phyloP scores from a whole-genome alignment of 2,113 vertebrate species.

The Castor canadensis region DNA sequence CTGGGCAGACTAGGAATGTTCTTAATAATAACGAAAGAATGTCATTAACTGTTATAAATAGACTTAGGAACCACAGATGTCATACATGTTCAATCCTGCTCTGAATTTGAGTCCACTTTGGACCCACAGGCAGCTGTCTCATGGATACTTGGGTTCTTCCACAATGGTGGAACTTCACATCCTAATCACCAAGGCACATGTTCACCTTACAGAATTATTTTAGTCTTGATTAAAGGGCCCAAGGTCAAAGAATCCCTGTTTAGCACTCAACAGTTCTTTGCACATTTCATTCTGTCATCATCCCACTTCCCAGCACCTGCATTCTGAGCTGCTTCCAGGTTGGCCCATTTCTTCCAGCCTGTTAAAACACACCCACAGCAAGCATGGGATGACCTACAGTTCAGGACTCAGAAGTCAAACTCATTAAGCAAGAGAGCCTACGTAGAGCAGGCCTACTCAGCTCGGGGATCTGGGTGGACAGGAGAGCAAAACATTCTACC shows the following conservation, averaged over 20 bases:
- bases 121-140: conserved; percentile 58
- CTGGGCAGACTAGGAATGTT: conserved; percentile 52
- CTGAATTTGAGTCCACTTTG: neutral
- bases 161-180: conserved; percentile 58
- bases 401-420: neutral
- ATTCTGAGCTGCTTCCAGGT: conserved; percentile 19
- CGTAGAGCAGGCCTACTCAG: neutral
- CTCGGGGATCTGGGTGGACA: neutral
- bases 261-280: conserved; percentile 58
- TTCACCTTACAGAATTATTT: conserved; percentile 66
- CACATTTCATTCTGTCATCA: conserved; percentile 71
- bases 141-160: conserved; percentile 58
- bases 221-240: conserved; percentile 69
- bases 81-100: conserved; percentile 66
- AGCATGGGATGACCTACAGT: neutral
- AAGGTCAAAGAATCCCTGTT: conserved; percentile 70
- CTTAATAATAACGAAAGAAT: conserved; percentile 74
- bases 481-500: neutral
- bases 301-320: conserved; percentile 22
- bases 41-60: conserved; percentile 60
- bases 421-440: neutral
- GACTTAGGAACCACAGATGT: conserved; percentile 60
- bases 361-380: conserved; percentile 7
- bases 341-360: neutral
- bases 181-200: conserved; percentile 62